phyloP scores from a whole-genome alignment of 2,113 vertebrate genomes.

The Microtus ochrogaster region DNA sequence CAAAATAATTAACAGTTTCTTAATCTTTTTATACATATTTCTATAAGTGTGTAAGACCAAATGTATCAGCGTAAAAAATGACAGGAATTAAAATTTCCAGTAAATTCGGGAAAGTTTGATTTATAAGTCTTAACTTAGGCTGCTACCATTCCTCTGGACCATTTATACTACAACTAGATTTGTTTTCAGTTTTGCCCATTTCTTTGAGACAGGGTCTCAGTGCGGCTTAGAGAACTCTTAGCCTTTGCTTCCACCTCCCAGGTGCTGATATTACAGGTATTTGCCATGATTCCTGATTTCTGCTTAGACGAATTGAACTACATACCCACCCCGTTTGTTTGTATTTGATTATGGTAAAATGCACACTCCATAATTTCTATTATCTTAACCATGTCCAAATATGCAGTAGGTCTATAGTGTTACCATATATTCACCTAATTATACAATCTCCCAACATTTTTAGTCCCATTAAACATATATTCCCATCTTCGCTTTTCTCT shows the following conservation, averaged over 20 bases:
- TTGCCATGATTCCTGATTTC: background rate
- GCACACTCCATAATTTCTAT: background rate
- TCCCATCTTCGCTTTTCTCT: background rate
- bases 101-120: background rate
- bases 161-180: conserved; percentile 13
- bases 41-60: background rate
- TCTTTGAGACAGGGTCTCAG: background rate
- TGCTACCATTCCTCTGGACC: background rate
- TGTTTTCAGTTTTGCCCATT: background rate
- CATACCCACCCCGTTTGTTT: background rate
- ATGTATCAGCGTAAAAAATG: conserved; percentile 21
- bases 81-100: conserved; percentile 40
- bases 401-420: background rate
- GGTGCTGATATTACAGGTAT: background rate
- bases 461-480: background rate
- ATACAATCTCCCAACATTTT: conserved; percentile 23
- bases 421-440: conserved; percentile 15
- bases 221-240: background rate
- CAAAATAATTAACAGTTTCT: conserved; percentile 21
- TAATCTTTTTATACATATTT: background rate
- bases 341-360: conserved; percentile 37
- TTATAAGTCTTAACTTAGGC: conserved; percentile 28
- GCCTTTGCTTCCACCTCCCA: background rate
- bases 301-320: background rate
- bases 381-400: background rate